Conservation (phyloP, 2,888 invertebrate species). For the Acholoe squamosa region DNA sequence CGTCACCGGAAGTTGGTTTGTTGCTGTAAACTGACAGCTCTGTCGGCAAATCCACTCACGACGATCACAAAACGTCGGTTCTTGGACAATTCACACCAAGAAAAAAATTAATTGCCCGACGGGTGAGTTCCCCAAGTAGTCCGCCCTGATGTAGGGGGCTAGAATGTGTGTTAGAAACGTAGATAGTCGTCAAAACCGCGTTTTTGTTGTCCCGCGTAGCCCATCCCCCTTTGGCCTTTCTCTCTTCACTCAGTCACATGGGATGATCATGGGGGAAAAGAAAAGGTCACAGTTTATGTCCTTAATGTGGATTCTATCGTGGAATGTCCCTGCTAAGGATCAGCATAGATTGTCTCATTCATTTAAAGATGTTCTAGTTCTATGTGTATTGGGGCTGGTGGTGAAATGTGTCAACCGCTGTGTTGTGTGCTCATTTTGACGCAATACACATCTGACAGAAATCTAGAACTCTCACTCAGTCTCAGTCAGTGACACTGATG, state of each 20-base stretch:
- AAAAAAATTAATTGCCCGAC: constrained; percentile 1
- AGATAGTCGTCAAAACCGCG: not conserved
- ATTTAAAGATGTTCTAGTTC: no score
- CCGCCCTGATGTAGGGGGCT: not conserved
- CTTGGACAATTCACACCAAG: not conserved
- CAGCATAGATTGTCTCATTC: not conserved
- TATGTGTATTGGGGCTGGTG: no score
- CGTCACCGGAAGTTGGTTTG: constrained; percentile 53
- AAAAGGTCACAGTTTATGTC: not conserved
- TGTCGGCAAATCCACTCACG: not conserved
- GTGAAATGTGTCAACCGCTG: no score
- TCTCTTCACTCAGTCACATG: not conserved
- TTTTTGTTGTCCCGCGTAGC: not conserved
- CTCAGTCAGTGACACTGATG: no score
- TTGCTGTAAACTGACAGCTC: constrained; percentile 51
- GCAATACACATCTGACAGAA: no score
- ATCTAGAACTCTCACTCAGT: no score
- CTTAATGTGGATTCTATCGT: not conserved
- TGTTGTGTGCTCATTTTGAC: no score
- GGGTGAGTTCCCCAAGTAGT: not conserved
- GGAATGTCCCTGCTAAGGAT: not conserved
- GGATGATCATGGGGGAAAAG: no score
- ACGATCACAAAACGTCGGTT: not conserved
- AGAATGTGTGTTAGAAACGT: not conserved
- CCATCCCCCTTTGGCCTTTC: constrained; percentile 44